These are phyloP conservation scores for Agrochola macilenta DNA, from an alignment of 2,888 invertebrate species.

Conservation along the genomic window DNA sequence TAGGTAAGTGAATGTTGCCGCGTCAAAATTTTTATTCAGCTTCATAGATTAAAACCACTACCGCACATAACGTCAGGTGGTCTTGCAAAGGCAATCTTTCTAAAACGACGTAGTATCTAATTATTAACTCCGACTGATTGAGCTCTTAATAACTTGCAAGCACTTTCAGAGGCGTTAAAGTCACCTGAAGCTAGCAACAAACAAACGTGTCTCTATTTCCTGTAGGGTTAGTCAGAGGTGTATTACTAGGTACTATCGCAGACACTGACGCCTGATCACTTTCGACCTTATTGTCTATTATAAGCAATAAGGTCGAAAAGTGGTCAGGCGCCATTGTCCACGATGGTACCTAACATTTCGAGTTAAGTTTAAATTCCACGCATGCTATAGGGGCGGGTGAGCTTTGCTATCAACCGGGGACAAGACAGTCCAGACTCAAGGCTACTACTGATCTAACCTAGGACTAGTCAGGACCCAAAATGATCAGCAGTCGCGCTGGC, in stretches of 20 bases:
- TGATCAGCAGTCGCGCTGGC: no score
- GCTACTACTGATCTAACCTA: neutral
- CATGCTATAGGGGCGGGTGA: neutral
- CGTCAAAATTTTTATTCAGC: neutral
- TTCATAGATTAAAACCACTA: neutral
- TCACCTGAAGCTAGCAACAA: neutral
- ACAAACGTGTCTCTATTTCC: no score
- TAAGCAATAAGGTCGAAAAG: no score
- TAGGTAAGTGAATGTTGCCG: neutral
- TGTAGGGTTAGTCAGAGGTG: no score
- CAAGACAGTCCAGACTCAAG: neutral
- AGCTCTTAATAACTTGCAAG: neutral
- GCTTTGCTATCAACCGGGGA: neutral
- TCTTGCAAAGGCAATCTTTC: neutral
- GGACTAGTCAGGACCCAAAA: neutral
- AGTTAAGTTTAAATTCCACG: neutral
- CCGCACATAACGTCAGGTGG: neutral
- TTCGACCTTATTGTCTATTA: no score
- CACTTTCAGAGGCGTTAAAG: neutral
- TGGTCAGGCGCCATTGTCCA: no score
- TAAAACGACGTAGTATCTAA: neutral
- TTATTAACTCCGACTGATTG: neutral
- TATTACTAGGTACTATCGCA: neutral
- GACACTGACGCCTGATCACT: no score
- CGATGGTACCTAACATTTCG: neutral